Base-by-base conservation (phyloP, 2,888 invertebrate species). In the Halocaridina rubra region DNA sequence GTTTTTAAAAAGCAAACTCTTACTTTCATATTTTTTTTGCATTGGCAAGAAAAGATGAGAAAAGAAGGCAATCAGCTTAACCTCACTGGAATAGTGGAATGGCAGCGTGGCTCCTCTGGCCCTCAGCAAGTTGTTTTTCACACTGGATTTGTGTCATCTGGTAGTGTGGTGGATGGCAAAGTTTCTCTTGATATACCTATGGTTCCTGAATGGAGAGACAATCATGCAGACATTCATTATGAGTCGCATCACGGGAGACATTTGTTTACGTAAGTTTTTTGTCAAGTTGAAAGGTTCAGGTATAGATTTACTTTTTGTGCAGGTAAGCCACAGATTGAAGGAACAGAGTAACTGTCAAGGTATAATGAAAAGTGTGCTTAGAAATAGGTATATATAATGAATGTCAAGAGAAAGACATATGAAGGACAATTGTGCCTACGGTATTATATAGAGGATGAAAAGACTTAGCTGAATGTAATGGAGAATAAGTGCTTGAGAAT, bases 181-280 rank as follows among this genome's bases (percentile, higher is more conserved):
- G 19, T 86, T 0, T 76, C 81, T 16, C 75, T 86, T 4, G 59
- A 76, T n/a, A 76, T 86, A n/a, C 86, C 86, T 3, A 74, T 86
- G 74, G 79, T 79, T 5, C 67, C 67, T 16, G 79, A 69, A 2
- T 86, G 86, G 86, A 29, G 46, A 19, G 39, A 57, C 39, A 86
- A 80, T 72, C 69, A 59, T 19, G 82, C 82, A 4, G 61, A 67
- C 39, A 29, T 86, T 8, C 79, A 80, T 24, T 82, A 80, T 46
- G 82, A 82, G 24, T 71, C 80, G 1, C 76, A 27, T 24, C 53
- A 80, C 5, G 59, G 27, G 8, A 67, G 61, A 19, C 81, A 82
- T 53, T 75, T 78, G 86, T 86, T 86, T 57, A 82, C 24, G 86
- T 86, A 59, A 59, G 81, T 39, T 22, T 7, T n/a, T n/a, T n/a